Conservation (phyloP, 2,113 vertebrate species). For the Microcebus ravelobensis region DNA sequence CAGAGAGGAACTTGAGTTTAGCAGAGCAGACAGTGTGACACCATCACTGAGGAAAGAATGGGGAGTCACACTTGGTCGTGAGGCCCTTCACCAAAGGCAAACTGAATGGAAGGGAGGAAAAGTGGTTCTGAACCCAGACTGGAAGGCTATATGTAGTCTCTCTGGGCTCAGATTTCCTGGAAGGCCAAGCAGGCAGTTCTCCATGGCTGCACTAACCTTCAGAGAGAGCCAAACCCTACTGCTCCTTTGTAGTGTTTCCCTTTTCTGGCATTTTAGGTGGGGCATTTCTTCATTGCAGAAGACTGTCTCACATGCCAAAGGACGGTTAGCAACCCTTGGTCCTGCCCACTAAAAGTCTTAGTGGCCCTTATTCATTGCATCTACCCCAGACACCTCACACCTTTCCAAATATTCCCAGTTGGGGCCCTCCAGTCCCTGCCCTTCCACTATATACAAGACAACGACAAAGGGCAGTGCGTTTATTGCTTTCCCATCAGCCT, state of each 20-base stretch:
- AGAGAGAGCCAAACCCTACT: neutral
- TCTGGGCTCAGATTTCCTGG: neutral
- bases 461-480: neutral
- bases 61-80: neutral
- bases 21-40: neutral
- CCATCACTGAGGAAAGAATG: neutral
- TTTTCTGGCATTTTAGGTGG: neutral
- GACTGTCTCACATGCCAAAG: neutral
- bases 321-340: neutral
- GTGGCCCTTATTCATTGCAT: neutral
- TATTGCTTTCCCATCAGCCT: neutral
- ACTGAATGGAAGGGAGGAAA: neutral
- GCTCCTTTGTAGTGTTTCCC: neutral
- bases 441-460: neutral
- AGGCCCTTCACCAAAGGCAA: neutral
- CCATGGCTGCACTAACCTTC: neutral
- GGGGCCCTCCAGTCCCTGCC: neutral
- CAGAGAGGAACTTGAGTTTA: slow-evolving; percentile 20
- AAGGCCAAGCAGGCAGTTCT: neutral
- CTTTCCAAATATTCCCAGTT: neutral
- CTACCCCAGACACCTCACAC: neutral
- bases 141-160: neutral
- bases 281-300: neutral
- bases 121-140: neutral
- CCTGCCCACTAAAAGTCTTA: neutral